phyloP scores from a whole-genome alignment of 2,113 vertebrate species.

The Vulpes vulpes region DNA sequence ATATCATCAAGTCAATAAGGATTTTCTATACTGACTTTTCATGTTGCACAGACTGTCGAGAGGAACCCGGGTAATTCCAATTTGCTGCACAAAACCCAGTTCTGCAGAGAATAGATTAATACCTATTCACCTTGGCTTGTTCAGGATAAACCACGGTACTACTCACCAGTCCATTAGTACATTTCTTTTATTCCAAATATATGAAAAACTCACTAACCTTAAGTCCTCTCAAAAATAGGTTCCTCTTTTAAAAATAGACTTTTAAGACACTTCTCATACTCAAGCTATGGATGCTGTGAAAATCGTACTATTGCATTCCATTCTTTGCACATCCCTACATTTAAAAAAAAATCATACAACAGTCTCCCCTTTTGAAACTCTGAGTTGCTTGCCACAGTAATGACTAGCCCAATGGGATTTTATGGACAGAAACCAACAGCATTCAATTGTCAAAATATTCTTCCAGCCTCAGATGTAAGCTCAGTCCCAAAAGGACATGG shows the following conservation, averaged over 20 bases:
- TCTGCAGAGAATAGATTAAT: slow-evolving; percentile 48
- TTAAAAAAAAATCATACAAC: background rate
- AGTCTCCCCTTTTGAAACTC: background rate
- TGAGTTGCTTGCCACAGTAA: background rate
- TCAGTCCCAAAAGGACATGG: background rate
- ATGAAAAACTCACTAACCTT: background rate
- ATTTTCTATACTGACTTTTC: slow-evolving; percentile 70
- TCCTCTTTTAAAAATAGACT: background rate
- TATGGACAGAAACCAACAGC: background rate
- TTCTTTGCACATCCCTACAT: background rate
- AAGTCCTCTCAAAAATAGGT: background rate
- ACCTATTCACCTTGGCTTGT: slow-evolving; percentile 34
- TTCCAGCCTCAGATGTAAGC: background rate
- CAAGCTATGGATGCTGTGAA: background rate
- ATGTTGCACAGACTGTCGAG: slow-evolving; percentile 20
- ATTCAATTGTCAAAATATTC: background rate
- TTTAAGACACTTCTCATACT: background rate
- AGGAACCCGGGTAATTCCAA: slow-evolving; percentile 56
- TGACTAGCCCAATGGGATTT: background rate
- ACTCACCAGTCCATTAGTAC: background rate
- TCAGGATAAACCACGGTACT: background rate
- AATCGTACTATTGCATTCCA: background rate
- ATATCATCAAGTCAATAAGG: slow-evolving; percentile 73
- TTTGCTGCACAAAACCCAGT: slow-evolving; percentile 61
- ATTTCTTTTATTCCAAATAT: slow-evolving; percentile 31